Base-by-base conservation (phyloP, 2,888 invertebrate genomes). In the Drosophila silvestris region DNA sequence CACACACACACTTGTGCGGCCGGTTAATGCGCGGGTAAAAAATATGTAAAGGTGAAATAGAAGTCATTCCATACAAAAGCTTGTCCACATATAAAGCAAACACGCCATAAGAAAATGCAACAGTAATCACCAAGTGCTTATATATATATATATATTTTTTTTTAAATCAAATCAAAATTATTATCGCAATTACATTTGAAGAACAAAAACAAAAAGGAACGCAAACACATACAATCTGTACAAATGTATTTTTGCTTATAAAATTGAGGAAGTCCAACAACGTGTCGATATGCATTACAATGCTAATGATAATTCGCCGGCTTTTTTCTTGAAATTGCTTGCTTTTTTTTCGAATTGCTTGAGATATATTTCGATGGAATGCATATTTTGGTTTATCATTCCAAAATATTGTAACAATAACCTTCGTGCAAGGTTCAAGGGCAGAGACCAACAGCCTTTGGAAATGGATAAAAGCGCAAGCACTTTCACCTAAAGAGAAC, bases 31-130 rank as follows among this genome's bases (percentile, higher is more conserved):
- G 74, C 71, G 70, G 74, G 76, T 65, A 73, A 68, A 60, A 74
- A 81, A 74, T 83, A 68, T 90, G 85, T 90, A 87, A 87, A 87
- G 87, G 87, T 87, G 88, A 87, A 87, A 87, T 87, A 87, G 74
- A 87, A 87, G 87, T 87, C 87, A 87, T 90, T 81, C 82, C 82
- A 81, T 77, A 37, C 72, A 53, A 53, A 70, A 51, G 61, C 77
- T 68, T 65, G 74, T 30, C 44, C 37, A 59, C 64, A 68, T 53
- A 35, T n/a, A 35, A 41, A 26, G 54, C 60, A 74, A 80, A 58
- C 75, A 84, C 76, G 82, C 76, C 69, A 78, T 70, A 35, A 70
- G 72, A 64, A 86, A 78, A 57, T 89, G 86, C 84, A 89, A 66
- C 56, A 70, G 67, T 78, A 78, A 80, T 81, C 84, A 60, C 37